Conservation (phyloP, 2,888 invertebrate genomes). For the Ganaspis brasiliensis region DNA sequence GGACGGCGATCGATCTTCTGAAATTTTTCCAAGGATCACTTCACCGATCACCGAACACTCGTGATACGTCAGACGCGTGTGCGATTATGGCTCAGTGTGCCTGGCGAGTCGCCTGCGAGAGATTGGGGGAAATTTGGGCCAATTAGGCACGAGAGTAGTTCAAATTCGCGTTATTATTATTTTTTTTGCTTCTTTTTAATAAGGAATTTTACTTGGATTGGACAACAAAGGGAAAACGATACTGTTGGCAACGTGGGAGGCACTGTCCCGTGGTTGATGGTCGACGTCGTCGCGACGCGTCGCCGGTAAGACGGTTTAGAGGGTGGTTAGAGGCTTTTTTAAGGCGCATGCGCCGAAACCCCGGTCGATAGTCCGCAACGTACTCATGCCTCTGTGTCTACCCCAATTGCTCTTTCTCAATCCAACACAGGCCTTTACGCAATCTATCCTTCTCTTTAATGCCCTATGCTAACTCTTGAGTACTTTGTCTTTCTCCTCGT, state of each 20-base stretch:
- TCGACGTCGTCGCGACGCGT: constrained; percentile 74
- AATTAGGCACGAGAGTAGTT: neutral
- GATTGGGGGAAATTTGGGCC: neutral
- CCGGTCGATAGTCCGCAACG: constrained; percentile 79
- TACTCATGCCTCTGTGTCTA: constrained; percentile 56
- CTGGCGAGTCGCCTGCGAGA: constrained; percentile 1
- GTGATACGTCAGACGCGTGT: constrained; percentile 52
- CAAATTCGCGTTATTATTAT: constrained; percentile 30
- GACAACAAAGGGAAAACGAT: constrained; percentile 49
- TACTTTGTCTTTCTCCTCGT: neutral
- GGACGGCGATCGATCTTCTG: constrained; percentile 40
- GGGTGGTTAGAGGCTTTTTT: constrained; percentile 61
- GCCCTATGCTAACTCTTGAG: neutral
- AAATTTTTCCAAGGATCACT: constrained; percentile 8
- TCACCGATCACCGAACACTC: constrained; percentile 52
- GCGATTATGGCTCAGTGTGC: neutral
- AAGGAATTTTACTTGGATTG: constrained; percentile 19
- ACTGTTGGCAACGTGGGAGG: constrained; percentile 59
- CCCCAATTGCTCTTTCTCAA: constrained; percentile 28
- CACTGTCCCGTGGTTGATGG: constrained; percentile 64
- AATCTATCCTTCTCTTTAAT: constrained; percentile 19
- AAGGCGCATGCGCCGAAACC: constrained; percentile 73
- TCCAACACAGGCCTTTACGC: neutral
- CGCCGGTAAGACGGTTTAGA: constrained; percentile 75
- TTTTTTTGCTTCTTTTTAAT: neutral